Evolutionary conservation across 2,888 invertebrate genomes (phyloP).

Genomic region (Hirtodrosophila duncani): DNA sequence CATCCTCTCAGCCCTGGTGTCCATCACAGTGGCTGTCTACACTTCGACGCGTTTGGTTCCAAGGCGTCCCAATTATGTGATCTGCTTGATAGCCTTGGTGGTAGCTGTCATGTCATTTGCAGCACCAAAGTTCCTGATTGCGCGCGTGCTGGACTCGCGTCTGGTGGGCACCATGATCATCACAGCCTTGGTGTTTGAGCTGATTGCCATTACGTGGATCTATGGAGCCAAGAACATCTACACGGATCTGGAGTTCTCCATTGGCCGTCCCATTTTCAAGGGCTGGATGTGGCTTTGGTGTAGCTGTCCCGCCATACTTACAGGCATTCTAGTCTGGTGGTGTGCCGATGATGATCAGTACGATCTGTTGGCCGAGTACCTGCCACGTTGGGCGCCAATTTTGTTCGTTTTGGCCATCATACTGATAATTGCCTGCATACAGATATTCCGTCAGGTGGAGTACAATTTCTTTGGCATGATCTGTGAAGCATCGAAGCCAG

Average conservation of each 20-base stretch:
- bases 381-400: conserved; percentile 78
- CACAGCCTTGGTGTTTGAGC: conserved; percentile 76
- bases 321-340: conserved; percentile 78
- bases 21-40: conserved; percentile 75
- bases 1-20: conserved; percentile 74
- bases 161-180: conserved; percentile 76
- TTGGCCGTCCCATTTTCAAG: conserved; percentile 77
- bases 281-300: conserved; percentile 77
- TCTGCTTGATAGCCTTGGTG: conserved; percentile 75
- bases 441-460: conserved; percentile 78
- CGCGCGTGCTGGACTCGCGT: conserved; percentile 75
- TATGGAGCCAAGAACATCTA: conserved; percentile 78
- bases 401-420: conserved; percentile 74
- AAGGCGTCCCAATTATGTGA: conserved; percentile 77
- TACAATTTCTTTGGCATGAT: conserved; percentile 79
- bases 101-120: conserved; percentile 74
- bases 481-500: conserved; percentile 78
- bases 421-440: conserved; percentile 75
- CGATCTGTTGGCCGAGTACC: conserved; percentile 68
- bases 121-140: conserved; percentile 74
- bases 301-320: conserved; percentile 75
- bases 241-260: conserved; percentile 78
- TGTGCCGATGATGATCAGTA: conserved; percentile 75
- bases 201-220: conserved; percentile 78
- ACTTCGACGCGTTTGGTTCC: conserved; percentile 76